Evolutionary conservation across 2,113 vertebrate species (phyloP), one percentile per base, ranked within the genome.

Genomic region (Rhombomys opimus): DNA sequence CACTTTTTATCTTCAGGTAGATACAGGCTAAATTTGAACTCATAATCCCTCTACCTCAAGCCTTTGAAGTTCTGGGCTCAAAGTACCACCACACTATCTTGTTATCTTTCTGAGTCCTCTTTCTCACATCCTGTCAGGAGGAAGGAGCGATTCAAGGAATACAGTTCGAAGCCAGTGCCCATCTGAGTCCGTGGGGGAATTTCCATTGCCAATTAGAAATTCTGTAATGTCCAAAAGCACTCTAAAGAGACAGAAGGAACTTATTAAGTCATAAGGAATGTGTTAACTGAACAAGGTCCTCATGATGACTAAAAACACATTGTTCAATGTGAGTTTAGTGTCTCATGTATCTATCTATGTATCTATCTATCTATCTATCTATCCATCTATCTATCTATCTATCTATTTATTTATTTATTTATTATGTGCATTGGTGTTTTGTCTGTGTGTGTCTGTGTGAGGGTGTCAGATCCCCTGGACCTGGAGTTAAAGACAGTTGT

Each of bases 141-240:
- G 30, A 85, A 81, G 54, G 18, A 81, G 7, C 75, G 7, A 50
- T 73, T 63, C 90, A 57, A 67, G 32, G 78, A n/a, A 59, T 20
- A 59, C 22, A 92, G 59, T 59, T 57, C 76, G 67, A 90, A 80
- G 57, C 54, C 78, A 13, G 30, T 89, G 59, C 57, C 38, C 46
- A 35, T 95, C 88, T 91, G 72, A 89, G 63, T 92, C 61, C 61
- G 46, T 46, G 63, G 63, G 41, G 32, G 46, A 73, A 96, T 14
- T 46, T 80, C n/a, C 72, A 75, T 54, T 52, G 10, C 2, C 77
- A 77, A 9, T 89, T 75, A 73, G 27, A 54, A 85, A 89, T 78
- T 91, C 50, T 73, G 54, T 78, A 50, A 82, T 38, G 54, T n/a
- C 54, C 52, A 68, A 27, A 78, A 59, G 20, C 46, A 73, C 57